These are phyloP conservation scores for Vanessa tameamea DNA, from an alignment of 1,140 invertebrate species.

Conservation along the genomic window DNA sequence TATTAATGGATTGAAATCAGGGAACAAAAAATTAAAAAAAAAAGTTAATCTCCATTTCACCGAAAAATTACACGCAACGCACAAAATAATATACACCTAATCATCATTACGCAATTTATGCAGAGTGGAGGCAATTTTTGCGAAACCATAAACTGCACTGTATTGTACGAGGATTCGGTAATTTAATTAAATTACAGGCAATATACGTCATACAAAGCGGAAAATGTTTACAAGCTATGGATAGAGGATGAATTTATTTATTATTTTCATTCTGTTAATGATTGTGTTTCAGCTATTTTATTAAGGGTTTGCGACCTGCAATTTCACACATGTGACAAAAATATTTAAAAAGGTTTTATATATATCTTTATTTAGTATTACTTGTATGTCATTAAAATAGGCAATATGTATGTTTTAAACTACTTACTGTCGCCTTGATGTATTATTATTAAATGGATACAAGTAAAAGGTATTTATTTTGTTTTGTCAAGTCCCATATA, in stretches of 20 bases:
- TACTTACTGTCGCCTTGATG: no score
- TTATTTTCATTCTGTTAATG: not conserved
- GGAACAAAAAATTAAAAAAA: not conserved
- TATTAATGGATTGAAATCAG: not conserved
- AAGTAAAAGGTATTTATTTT: no score
- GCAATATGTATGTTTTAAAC: no score
- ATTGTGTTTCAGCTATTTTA: no score
- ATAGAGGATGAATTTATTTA: not conserved
- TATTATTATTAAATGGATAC: no score
- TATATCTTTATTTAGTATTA: no score
- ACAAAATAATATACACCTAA: constrained; percentile 15
- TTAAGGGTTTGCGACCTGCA: no score
- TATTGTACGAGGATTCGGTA: constrained; percentile 55
- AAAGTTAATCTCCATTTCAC: not conserved
- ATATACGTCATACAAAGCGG: constrained; percentile 35
- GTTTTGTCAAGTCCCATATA: no score
- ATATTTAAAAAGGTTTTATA: no score
- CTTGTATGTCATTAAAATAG: no score
- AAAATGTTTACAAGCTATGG: not conserved
- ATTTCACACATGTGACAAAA: no score
- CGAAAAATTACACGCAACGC: constrained; percentile 7
- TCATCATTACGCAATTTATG: constrained; percentile 33
- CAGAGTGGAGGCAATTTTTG: constrained; percentile 45
- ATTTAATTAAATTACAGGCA: constrained; percentile 67
- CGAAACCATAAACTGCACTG: constrained; percentile 59